Conservation (phyloP, 2,888 invertebrate species). For the Pimpla rufipes region DNA sequence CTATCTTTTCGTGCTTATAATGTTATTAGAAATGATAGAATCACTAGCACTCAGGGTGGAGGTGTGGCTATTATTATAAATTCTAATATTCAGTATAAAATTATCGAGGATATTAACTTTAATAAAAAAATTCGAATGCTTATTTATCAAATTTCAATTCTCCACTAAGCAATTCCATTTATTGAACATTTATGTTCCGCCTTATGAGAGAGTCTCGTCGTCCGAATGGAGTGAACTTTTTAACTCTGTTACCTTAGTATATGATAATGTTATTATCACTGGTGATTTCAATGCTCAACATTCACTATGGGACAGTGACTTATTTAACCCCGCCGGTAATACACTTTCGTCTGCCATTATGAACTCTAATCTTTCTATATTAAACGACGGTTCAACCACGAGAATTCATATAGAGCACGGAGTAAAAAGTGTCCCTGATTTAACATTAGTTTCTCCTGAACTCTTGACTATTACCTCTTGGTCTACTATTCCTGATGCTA, state of each 20-base stretch:
- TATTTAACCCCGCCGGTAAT: background rate
- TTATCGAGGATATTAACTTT: background rate
- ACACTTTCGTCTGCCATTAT: background rate
- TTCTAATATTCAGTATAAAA: background rate
- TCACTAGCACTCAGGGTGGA: background rate
- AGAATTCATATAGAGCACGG: background rate
- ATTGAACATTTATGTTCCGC: conserved; percentile 1
- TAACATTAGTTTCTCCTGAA: background rate
- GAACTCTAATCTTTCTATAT: background rate
- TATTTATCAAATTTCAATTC: conserved; percentile 7
- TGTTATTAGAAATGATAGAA: conserved; percentile 6
- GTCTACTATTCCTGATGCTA: background rate
- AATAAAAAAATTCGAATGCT: conserved; percentile 7
- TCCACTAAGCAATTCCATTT: conserved; percentile 10
- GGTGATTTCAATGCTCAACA: no score
- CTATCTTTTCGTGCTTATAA: no score
- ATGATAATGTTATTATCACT: background rate
- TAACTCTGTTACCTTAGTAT: background rate
- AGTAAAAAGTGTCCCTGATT: background rate
- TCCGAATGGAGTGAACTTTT: background rate
- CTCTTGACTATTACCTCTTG: background rate
- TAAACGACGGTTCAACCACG: conserved; percentile 27
- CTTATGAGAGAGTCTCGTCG: background rate
- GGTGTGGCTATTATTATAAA: background rate
- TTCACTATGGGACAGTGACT: background rate